A percentile compares a stretch with the other conserved stretches of the same genome.
Evolutionary conservation across 2,888 invertebrate species (phyloP).

Genomic region (Nephrotoma guestfalica): DNA sequence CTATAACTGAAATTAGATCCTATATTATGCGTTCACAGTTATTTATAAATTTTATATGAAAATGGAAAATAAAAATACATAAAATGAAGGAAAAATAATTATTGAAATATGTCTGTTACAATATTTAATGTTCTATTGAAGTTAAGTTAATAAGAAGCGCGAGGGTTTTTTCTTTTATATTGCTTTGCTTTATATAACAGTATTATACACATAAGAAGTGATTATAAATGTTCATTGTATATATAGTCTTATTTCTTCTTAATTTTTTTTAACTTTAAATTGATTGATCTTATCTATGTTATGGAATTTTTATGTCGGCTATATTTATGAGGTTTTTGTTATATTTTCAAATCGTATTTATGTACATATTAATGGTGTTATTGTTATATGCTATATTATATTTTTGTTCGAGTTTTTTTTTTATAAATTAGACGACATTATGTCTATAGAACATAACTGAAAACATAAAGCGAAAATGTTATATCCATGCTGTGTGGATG

Average conservation of each 20-base stretch:
- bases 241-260: neutral
- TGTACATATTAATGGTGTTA: neutral
- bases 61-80: neutral
- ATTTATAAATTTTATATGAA: neutral
- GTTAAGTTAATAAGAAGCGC: neutral
- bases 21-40: neutral
- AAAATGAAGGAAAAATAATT: neutral
- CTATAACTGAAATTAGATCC: neutral
- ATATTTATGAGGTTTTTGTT: neutral
- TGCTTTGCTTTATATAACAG: neutral
- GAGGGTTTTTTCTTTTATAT: neutral
- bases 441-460: neutral
- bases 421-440: neutral
- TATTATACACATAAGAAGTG: neutral
- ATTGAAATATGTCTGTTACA: neutral
- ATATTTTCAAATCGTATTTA: neutral
- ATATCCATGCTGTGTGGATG: neutral
- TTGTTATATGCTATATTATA: neutral
- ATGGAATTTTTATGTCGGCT: neutral
- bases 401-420: neutral
- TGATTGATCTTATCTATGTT: neutral
- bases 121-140: neutral
- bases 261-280: neutral
- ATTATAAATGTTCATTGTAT: neutral
- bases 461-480: neutral